Conservation (phyloP, 2,113 vertebrate genomes). For the Abramis brama region DNA sequence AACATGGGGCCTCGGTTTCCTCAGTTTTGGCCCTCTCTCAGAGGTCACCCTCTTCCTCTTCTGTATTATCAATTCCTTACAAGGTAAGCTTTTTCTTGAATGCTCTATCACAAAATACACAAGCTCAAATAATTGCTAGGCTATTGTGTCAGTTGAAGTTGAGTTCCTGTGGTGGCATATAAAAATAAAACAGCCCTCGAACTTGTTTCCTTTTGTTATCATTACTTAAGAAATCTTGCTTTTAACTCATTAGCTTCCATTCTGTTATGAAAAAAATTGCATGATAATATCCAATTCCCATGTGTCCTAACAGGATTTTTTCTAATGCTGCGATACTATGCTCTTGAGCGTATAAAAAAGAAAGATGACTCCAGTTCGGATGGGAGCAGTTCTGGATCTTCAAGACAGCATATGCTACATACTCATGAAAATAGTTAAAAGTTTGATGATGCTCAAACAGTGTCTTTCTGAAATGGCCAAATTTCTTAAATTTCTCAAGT, state of each 20-base stretch:
- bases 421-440: conserved; percentile 59
- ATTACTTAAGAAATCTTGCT: not conserved
- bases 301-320: conserved; percentile 71
- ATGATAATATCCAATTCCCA: not conserved
- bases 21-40: conserved; percentile 63
- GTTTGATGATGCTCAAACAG: not conserved
- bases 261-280: not conserved
- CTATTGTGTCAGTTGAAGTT: conserved; percentile 35
- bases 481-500: not conserved
- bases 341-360: conserved; percentile 69
- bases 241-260: conserved; percentile 3
- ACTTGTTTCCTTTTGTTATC: conserved; percentile 15
- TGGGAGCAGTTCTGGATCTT: conserved; percentile 68
- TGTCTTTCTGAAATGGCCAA: not conserved
- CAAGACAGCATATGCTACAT: conserved; percentile 73
- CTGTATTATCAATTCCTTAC: conserved; percentile 76
- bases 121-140: not conserved
- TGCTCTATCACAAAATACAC: not conserved
- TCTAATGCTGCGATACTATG: conserved; percentile 74
- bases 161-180: conserved; percentile 40
- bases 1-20: conserved; percentile 72
- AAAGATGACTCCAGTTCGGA: conserved; percentile 42
- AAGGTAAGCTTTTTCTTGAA: conserved; percentile 65
- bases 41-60: conserved; percentile 66
- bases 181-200: not conserved